A percentile compares a stretch with the other conserved stretches of the same genome.
These are phyloP conservation scores for Stichopus horrens DNA, from an alignment of 53 echinoderm and acorn worm genomes.

Conservation along the genomic window DNA sequence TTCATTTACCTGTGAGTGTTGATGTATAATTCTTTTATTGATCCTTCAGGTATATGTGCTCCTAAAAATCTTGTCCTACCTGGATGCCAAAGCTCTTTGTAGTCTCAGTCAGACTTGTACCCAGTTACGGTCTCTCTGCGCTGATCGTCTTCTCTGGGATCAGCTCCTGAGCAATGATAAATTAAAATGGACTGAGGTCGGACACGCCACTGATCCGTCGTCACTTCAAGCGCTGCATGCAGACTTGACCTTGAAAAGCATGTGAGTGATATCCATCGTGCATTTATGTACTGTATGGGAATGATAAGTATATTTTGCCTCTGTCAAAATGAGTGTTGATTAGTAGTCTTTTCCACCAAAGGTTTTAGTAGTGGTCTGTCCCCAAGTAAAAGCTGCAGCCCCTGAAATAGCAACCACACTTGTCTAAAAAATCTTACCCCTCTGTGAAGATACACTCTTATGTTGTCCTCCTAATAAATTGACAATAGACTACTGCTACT, in stretches of 20 bases:
- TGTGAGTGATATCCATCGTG: conserved; percentile 61
- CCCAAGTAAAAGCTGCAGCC: no score
- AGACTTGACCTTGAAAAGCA: conserved; percentile 77
- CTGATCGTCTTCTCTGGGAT: conserved; percentile 79
- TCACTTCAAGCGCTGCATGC: conserved; percentile 32
- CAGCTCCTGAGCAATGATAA: conserved; percentile 72
- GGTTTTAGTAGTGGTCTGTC: no score
- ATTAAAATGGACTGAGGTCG: conserved; percentile 72
- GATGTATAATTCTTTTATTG: neutral
- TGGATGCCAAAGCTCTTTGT: conserved; percentile 71
- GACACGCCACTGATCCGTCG: conserved; percentile 74
- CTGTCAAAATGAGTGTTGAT: no score
- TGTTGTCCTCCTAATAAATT: no score
- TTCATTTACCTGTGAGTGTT: no score
- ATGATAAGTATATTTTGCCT: no score
- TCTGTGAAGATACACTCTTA: no score
- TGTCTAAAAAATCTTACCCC: no score
- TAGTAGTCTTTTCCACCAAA: no score
- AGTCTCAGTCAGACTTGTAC: conserved; percentile 64
- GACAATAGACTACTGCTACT: no score
- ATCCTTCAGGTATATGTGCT: conserved; percentile 66
- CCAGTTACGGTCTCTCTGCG: conserved; percentile 66
- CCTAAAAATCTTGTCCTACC: conserved; percentile 75
- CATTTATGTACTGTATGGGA: neutral
- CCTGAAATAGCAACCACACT: no score